Evolutionary conservation across 2,113 vertebrate species (phyloP).

Genomic region (Phrynocephalus versicolor): DNA sequence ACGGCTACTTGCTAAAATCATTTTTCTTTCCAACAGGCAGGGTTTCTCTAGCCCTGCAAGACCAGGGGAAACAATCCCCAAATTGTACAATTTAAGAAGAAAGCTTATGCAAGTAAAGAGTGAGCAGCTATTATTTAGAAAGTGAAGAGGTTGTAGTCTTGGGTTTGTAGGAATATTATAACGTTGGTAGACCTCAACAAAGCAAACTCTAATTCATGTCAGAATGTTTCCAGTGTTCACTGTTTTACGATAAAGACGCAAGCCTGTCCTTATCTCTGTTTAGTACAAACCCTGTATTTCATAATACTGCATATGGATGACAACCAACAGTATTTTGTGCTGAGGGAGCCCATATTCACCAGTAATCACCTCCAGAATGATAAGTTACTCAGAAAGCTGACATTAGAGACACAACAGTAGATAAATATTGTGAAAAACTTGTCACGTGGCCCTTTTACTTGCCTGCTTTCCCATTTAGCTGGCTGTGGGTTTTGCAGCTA

Average conservation of each 20-base stretch:
- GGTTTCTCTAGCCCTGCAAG: constrained; percentile 29
- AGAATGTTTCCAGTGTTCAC: not conserved
- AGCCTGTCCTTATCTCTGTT: not conserved
- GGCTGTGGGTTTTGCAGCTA: not conserved
- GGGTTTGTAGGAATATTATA: not conserved
- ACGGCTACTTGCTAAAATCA: not conserved
- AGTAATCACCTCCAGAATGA: not conserved
- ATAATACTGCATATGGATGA: not conserved
- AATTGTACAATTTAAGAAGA: not conserved
- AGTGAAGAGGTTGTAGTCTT: not conserved
- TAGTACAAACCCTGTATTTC: not conserved
- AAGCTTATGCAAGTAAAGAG: not conserved
- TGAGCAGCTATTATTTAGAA: not conserved
- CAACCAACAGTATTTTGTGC: not conserved
- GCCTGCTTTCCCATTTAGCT: not conserved
- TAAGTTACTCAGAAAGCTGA: not conserved
- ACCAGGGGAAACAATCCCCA: not conserved
- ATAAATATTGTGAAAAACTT: not conserved
- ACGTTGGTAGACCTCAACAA: not conserved
- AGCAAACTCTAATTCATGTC: not conserved
- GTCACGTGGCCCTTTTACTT: not conserved
- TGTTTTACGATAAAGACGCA: not conserved
- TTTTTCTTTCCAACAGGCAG: not conserved
- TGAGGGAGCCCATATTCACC: not conserved
- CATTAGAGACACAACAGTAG: not conserved